A percentile compares a stretch with the other conserved stretches of the same genome.
Evolutionary conservation across 2,888 invertebrate species (phyloP).

Genomic region (Agriotes lineatus): DNA sequence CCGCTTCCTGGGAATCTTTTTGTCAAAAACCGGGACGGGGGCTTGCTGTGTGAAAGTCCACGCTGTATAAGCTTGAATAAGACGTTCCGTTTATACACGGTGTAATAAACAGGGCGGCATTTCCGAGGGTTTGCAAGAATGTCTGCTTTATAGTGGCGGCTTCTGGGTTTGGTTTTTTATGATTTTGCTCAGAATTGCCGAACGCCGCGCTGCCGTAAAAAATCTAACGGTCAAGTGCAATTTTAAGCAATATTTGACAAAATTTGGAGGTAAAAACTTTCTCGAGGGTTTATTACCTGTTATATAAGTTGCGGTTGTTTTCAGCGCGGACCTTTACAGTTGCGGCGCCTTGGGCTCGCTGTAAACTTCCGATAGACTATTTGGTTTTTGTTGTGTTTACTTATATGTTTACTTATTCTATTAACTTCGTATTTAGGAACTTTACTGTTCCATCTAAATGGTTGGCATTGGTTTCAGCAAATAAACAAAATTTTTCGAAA

Average conservation of each 20-base stretch:
- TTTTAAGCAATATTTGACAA: constrained; percentile 35
- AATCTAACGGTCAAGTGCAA: constrained; percentile 39
- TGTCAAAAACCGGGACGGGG: constrained; percentile 31
- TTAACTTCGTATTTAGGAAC: too few species aligned
- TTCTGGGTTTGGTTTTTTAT: constrained; percentile 36
- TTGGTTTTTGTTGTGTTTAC: too few species aligned
- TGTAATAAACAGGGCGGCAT: constrained; percentile 24
- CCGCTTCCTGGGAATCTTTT: constrained; percentile 42
- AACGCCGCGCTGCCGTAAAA: constrained; percentile 26
- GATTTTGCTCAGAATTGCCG: constrained; percentile 11
- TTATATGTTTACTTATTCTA: too few species aligned
- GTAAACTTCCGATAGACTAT: too few species aligned
- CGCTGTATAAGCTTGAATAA: constrained; percentile 25
- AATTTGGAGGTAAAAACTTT: constrained; percentile 6
- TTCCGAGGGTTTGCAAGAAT: constrained; percentile 17
- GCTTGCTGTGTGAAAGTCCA: constrained; percentile 35
- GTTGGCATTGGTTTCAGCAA: too few species aligned
- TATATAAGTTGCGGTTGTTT: constrained; percentile 18
- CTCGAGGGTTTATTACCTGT: constrained; percentile 7
- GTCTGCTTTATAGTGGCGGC: not conserved
- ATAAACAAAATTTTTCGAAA: too few species aligned
- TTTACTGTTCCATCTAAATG: too few species aligned
- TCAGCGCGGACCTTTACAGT: not conserved
- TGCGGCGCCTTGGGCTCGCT: not conserved
- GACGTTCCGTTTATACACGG: constrained; percentile 25